Evolutionary conservation across 2,113 vertebrate species (phyloP).

Genomic region (Mustelus asterias): DNA sequence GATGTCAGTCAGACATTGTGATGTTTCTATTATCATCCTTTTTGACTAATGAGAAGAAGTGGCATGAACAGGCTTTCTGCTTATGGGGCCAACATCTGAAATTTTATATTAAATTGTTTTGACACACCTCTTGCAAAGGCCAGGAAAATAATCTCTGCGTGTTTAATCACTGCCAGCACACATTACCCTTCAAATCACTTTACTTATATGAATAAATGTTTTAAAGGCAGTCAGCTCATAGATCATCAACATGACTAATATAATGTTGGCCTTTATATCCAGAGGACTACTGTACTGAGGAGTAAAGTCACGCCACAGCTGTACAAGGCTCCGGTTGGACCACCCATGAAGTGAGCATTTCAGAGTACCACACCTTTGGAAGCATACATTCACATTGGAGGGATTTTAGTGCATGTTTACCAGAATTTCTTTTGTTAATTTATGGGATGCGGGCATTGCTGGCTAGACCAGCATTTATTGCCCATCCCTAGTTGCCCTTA

Average conservation of each 20-base stretch:
- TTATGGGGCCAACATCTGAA: background rate
- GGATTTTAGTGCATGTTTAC: too few species aligned
- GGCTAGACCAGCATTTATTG: too few species aligned
- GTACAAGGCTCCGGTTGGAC: too few species aligned
- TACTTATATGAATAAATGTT: background rate
- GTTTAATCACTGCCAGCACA: background rate
- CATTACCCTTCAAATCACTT: background rate
- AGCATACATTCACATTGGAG: too few species aligned
- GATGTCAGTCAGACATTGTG: background rate
- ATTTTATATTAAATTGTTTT: background rate
- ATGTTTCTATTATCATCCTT: background rate
- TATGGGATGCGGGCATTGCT: too few species aligned
- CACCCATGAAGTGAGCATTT: too few species aligned
- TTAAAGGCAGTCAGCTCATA: background rate
- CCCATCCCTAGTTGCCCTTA: too few species aligned
- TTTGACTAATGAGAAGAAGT: background rate
- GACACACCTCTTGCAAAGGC: background rate
- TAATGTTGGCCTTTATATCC: too few species aligned
- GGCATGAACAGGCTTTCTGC: background rate
- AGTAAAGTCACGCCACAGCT: too few species aligned
- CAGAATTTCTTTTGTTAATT: too few species aligned
- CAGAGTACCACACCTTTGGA: too few species aligned
- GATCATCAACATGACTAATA: background rate
- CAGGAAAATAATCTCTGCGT: background rate
- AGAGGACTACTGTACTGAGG: too few species aligned